phyloP scores from a whole-genome alignment of 2,888 invertebrate species.

The Chelonus formosanus region DNA sequence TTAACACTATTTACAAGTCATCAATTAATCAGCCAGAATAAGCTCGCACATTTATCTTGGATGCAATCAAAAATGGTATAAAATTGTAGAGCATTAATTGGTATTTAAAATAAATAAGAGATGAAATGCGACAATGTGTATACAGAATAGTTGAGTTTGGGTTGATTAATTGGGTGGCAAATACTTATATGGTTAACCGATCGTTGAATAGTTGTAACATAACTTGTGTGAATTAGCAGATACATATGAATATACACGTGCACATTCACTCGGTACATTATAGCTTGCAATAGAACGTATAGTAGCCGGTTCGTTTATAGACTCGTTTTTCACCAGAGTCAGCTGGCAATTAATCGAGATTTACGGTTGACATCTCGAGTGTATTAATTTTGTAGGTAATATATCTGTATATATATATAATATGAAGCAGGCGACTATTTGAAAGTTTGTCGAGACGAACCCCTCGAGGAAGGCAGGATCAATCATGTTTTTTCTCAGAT shows the following conservation, averaged over 20 bases:
- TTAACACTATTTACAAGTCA: too few relatives aligned
- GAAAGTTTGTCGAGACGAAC: slow-evolving; percentile 19
- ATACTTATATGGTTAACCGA: too few relatives aligned
- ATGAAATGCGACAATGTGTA: too few relatives aligned
- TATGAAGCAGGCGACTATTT: neutral
- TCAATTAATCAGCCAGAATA: too few relatives aligned
- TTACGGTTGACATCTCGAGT: slow-evolving; percentile 52
- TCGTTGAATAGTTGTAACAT: too few relatives aligned
- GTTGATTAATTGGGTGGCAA: too few relatives aligned
- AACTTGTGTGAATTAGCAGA: neutral
- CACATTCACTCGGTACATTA: neutral
- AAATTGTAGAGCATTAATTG: too few relatives aligned
- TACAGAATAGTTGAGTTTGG: too few relatives aligned
- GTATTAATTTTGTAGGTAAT: slow-evolving; percentile 50
- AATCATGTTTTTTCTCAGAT: slow-evolving; percentile 41
- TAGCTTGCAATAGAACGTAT: neutral
- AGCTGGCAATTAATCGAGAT: slow-evolving; percentile 58
- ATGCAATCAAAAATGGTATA: too few relatives aligned
- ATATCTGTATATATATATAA: slow-evolving; percentile 10
- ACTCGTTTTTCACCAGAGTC: slow-evolving; percentile 49
- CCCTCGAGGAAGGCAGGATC: slow-evolving; percentile 30
- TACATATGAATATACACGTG: neutral
- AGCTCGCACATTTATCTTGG: too few relatives aligned
- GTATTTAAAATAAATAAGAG: too few relatives aligned
- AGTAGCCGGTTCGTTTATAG: slow-evolving; percentile 35